Base-by-base conservation (phyloP, 37 sponge, comb jelly and placozoan genomes). In the Bolinopsis microptera region DNA sequence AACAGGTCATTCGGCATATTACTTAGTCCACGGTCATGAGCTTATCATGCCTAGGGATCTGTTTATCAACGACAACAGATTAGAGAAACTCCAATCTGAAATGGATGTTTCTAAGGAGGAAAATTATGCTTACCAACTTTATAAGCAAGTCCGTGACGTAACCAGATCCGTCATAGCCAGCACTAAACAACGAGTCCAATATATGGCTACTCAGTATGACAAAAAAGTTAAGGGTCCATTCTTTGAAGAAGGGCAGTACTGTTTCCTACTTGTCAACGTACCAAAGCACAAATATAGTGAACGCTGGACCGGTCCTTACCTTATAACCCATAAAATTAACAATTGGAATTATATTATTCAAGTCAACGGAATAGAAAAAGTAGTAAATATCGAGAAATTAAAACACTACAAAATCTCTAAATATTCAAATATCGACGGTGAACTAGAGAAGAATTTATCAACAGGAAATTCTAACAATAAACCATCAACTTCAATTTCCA, bases 151-250 rank as follows among this genome's bases (percentile, higher is more conserved):
- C 3, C 16, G 23, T 32, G 38, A 80, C 82, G 23, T 33, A 9
- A 22, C 82, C 8, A 33, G 82, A 8, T 5, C 3, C 1, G 82
- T 80, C 37, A 80, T 24, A 1, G 5, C 37, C 5, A 18, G 32
- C 3, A 30, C 82, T 36, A 13, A 80, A 34, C 24, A 32, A 22
- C 16, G 30, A 33, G 24, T 37, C 9, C 24, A 30, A 33, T 80
- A 80, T 37, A 80, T 80, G 82, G 82, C 82, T 22, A 80, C 24
- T 34, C 82, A 80, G 23, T 80, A 80, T 33, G 82, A 80, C 82
- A 80, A 80, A 80, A 80, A 80, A 21, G 37, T 80, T 32, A 32
- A 35, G 8, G 82, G 82, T 33, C 82, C 82, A 30, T 80, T 80
- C 30, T 80, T 80, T 35, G 37, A 80, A 22, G 32, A 80, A 22